phyloP scores from a whole-genome alignment of 1,140 invertebrate genomes.

The Homarus americanus region DNA sequence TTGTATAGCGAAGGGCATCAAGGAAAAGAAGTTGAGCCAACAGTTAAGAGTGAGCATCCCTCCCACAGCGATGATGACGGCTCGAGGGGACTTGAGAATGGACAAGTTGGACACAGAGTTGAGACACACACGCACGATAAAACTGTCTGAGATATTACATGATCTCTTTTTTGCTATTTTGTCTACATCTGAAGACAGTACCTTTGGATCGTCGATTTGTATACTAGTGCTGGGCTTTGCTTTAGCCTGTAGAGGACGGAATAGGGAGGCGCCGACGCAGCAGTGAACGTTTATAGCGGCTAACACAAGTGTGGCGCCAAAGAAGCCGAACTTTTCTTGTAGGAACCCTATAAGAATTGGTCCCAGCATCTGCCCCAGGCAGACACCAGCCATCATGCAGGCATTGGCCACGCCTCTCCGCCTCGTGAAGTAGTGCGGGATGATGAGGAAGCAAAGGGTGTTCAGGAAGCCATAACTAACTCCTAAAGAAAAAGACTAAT shows the following conservation, averaged over 20 bases:
- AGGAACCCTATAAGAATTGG: conserved; percentile 36
- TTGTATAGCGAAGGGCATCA: not conserved
- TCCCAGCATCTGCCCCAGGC: no score
- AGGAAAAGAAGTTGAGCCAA: not conserved
- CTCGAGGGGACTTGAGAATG: not conserved
- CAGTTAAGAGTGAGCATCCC: not conserved
- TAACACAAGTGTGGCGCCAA: conserved; percentile 60
- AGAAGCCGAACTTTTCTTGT: conserved; percentile 64
- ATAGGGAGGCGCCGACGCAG: conserved; percentile 85
- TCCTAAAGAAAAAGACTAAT: no score
- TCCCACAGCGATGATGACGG: not conserved
- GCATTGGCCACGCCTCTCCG: no score
- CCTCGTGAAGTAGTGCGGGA: no score
- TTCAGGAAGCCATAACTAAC: no score
- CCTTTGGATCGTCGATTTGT: no score
- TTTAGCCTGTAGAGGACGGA: conserved; percentile 81
- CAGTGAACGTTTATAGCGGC: conserved; percentile 86
- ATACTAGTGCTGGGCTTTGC: no score
- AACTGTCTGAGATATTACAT: not conserved
- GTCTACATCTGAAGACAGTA: not conserved
- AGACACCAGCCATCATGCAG: no score
- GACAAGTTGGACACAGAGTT: not conserved
- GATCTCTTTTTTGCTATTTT: not conserved
- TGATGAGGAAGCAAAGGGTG: no score
- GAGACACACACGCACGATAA: no score